phyloP scores from a whole-genome alignment of 2,888 invertebrate species.

The Leucoma salicis region DNA sequence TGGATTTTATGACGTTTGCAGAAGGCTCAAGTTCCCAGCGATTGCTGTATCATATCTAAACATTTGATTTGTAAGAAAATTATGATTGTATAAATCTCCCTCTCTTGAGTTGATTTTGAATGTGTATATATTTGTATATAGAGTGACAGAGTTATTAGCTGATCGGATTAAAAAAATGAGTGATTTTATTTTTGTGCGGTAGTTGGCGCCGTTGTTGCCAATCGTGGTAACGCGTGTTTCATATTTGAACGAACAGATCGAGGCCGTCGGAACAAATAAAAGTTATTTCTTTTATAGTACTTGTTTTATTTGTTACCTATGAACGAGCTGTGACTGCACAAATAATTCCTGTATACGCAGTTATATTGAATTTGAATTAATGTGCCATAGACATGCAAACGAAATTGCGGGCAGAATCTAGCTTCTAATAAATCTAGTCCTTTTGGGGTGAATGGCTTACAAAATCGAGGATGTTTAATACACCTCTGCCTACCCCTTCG shows the following conservation, averaged over 20 bases:
- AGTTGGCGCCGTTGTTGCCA: conserved; percentile 13
- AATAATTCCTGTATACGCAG: too few relatives aligned
- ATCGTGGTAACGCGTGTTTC: conserved; percentile 22
- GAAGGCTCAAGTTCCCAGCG: neutral
- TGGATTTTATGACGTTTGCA: neutral
- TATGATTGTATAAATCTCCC: conserved; percentile 31
- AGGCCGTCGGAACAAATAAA: conserved; percentile 60
- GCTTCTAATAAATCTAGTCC: too few relatives aligned
- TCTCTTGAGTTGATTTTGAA: conserved; percentile 26
- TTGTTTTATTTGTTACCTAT: too few relatives aligned
- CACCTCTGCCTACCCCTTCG: too few relatives aligned
- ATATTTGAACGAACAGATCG: conserved; percentile 35
- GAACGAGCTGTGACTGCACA: too few relatives aligned
- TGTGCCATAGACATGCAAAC: too few relatives aligned
- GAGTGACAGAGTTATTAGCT: conserved; percentile 32
- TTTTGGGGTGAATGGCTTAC: too few relatives aligned
- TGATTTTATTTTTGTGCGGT: conserved; percentile 39
- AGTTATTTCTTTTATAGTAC: conserved; percentile 68
- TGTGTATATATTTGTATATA: conserved; percentile 56
- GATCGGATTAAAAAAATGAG: conserved; percentile 37
- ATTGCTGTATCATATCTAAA: neutral
- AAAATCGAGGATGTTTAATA: too few relatives aligned
- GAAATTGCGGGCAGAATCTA: too few relatives aligned
- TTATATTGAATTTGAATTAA: too few relatives aligned
- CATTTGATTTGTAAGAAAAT: conserved; percentile 28